Conservation (phyloP, 2,888 invertebrate species). For the Heliconius sara region DNA sequence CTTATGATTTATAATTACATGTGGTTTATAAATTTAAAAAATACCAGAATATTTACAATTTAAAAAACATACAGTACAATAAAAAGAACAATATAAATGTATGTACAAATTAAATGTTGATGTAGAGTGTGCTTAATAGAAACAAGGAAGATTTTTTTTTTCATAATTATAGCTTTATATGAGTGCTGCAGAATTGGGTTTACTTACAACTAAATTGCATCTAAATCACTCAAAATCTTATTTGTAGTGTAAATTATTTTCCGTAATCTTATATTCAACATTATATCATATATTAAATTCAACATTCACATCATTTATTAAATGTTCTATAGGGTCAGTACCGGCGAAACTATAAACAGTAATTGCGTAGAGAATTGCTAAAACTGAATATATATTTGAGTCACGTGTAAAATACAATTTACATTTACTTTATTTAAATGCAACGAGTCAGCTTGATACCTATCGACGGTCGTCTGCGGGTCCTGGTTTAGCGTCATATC, state of each 20-base stretch:
- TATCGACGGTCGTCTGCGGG: conserved; percentile 8
- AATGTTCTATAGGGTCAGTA: background rate
- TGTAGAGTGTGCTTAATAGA: no score
- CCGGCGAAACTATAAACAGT: background rate
- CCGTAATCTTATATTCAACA: background rate
- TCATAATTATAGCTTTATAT: no score
- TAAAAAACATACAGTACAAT: no score
- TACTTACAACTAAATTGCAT: background rate
- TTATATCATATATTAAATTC: no score
- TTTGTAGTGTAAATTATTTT: background rate
- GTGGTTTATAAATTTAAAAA: no score
- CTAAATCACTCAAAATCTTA: background rate
- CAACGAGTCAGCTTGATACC: background rate
- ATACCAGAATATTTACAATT: no score
- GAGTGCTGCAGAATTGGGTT: no score
- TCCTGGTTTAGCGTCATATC: conserved; percentile 7
- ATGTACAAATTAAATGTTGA: no score
- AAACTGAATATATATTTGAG: conserved; percentile 1
- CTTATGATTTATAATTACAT: no score
- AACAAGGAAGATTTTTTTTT: no score
- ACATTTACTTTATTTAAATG: conserved; percentile 29
- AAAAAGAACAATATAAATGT: no score
- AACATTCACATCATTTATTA: no score
- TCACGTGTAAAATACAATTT: conserved; percentile 7
- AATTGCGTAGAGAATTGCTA: conserved; percentile 1